Conservation (phyloP, 2,113 vertebrate species). For the Rhinichthys klamathensis region DNA sequence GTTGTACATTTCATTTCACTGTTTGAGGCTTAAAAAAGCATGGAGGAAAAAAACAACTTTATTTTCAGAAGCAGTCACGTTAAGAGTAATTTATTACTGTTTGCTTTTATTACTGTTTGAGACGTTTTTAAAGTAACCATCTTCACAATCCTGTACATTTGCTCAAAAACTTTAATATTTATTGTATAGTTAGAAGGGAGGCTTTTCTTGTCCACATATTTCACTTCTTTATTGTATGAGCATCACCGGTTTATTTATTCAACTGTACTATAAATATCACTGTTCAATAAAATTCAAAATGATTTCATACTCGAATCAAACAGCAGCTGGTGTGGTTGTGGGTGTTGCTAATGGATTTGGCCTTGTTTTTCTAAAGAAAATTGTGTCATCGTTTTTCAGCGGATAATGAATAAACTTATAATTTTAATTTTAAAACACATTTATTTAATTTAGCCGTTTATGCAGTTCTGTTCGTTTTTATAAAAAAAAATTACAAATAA, state of each 20-base stretch:
- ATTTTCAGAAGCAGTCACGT: constrained; percentile 71
- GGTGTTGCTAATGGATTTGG: constrained; percentile 32
- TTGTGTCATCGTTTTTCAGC: background rate
- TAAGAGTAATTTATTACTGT: constrained; percentile 86
- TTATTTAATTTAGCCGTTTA: background rate
- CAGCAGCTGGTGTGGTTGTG: constrained; percentile 31
- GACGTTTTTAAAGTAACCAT: constrained; percentile 71
- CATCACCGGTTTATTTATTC: constrained; percentile 96
- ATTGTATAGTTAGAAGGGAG: constrained; percentile 77
- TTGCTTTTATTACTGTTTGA: constrained; percentile 59
- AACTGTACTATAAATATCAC: constrained; percentile 85
- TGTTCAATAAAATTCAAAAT: constrained; percentile 92
- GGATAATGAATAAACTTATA: background rate
- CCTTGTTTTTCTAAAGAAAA: constrained; percentile 37
- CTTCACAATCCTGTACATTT: constrained; percentile 74
- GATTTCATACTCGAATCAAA: constrained; percentile 86
- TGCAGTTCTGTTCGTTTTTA: background rate
- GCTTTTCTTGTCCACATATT: constrained; percentile 73
- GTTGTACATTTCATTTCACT: constrained; percentile 73
- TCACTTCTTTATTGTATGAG: constrained; percentile 79
- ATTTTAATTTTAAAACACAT: background rate
- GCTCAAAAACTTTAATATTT: constrained; percentile 84
- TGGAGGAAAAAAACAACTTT: constrained; percentile 52
- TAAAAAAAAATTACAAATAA: background rate
- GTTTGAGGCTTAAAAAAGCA: constrained; percentile 53